Conservation (phyloP, 2,113 vertebrate species). For the Accipiter virgatus region DNA sequence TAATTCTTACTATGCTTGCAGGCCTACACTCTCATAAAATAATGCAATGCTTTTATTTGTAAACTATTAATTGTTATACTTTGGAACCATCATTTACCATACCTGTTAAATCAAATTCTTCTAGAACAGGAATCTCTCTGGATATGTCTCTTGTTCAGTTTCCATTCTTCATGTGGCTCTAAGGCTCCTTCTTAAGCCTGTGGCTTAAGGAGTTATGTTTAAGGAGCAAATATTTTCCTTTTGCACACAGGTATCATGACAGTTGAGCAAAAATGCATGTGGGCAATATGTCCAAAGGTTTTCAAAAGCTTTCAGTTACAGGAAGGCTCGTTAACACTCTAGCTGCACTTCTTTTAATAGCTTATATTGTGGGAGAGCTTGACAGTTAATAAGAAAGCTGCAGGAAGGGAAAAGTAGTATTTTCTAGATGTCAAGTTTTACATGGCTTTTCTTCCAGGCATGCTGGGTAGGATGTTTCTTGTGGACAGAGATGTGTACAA, state of each 20-base stretch:
- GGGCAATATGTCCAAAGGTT: not conserved
- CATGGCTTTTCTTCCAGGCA: not conserved
- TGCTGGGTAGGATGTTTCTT: not conserved
- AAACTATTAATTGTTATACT: not conserved
- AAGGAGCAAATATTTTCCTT: not conserved
- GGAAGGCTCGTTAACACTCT: not conserved
- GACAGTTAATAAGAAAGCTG: not conserved
- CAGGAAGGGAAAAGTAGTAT: not conserved
- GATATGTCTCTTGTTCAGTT: not conserved
- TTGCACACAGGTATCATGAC: not conserved
- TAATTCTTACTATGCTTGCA: not conserved
- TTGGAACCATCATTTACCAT: not conserved
- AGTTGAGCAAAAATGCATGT: not conserved
- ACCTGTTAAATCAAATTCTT: not conserved
- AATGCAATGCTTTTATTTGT: not conserved
- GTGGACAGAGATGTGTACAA: not conserved
- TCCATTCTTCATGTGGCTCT: not conserved
- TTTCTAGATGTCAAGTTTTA: not conserved
- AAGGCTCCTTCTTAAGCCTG: not conserved
- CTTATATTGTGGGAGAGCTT: not conserved
- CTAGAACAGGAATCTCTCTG: not conserved
- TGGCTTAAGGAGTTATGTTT: not conserved
- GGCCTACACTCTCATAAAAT: not conserved
- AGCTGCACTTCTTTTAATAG: not conserved
- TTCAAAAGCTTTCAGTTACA: not conserved